These are phyloP conservation scores for Zootermopsis nevadensis DNA, from an alignment of 2,888 invertebrate genomes.

Conservation along the genomic window DNA sequence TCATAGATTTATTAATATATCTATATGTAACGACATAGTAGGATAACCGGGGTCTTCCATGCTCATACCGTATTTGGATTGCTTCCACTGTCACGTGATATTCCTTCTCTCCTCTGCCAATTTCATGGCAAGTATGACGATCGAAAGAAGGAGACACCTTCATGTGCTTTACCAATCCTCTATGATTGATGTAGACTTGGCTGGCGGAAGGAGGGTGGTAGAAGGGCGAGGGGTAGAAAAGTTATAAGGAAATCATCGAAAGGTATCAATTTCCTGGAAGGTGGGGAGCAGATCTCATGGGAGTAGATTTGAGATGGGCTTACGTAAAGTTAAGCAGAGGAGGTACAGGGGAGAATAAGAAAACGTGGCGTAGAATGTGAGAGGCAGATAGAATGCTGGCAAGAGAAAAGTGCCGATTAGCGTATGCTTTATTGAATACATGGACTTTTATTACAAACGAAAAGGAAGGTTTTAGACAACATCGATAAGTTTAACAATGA, in stretches of 20 bases:
- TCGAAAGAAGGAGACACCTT: not conserved
- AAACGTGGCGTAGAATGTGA: not conserved
- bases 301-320: slow-evolving; percentile 13
- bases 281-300: slow-evolving; percentile 7
- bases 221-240: slow-evolving; percentile 41
- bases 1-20: slow-evolving; percentile 21
- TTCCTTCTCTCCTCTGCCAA: slow-evolving; percentile 11
- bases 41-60: not conserved
- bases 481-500: not conserved
- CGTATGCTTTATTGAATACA: not conserved
- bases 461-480: not conserved
- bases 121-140: slow-evolving; percentile 29
- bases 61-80: not conserved
- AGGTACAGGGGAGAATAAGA: not conserved
- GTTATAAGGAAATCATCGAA: slow-evolving; percentile 49
- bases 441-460: not conserved
- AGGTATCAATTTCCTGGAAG: slow-evolving; percentile 50
- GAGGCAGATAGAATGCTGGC: not conserved
- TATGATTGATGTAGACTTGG: slow-evolving; percentile 40
- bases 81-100: not conserved
- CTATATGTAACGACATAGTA: not conserved
- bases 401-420: not conserved
- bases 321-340: not conserved
- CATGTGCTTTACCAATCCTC: not conserved
- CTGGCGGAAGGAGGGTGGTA: not conserved